Conservation (phyloP, 2,113 vertebrate species). For the Planiliza haematocheilus region DNA sequence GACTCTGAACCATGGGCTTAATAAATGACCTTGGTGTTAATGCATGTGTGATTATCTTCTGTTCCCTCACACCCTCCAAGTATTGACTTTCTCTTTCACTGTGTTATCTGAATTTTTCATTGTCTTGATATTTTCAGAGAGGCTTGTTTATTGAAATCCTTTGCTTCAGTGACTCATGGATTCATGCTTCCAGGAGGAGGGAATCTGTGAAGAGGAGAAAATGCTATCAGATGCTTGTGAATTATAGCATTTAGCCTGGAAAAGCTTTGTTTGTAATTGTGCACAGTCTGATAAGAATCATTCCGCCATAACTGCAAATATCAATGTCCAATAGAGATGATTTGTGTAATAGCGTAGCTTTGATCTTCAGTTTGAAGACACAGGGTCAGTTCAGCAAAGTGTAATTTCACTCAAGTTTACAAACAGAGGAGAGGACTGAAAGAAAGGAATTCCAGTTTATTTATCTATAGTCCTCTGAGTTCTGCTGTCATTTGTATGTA, state of each 20-base stretch:
- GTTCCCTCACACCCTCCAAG: conserved; percentile 39
- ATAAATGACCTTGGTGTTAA: conserved; percentile 69
- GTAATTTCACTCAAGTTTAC: too few relatives aligned
- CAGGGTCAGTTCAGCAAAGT: too few relatives aligned
- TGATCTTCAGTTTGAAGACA: too few relatives aligned
- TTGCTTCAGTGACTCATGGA: conserved; percentile 34
- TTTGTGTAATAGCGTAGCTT: too few relatives aligned
- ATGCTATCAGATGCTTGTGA: conserved; percentile 18
- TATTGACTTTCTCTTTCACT: conserved; percentile 48
- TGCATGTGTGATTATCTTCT: conserved; percentile 43
- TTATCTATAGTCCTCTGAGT: too few relatives aligned
- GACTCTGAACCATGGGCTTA: conserved; percentile 43
- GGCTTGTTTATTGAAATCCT: conserved; percentile 58
- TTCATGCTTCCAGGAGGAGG: conserved; percentile 4
- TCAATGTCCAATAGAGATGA: background rate
- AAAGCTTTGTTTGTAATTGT: too few relatives aligned
- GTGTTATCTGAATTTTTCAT: conserved; percentile 64
- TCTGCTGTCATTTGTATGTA: too few relatives aligned
- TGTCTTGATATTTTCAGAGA: conserved; percentile 65
- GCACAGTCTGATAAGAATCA: too few relatives aligned
- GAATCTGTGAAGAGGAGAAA: conserved; percentile 2
- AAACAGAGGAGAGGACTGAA: too few relatives aligned
- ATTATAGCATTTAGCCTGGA: background rate
- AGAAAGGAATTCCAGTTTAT: too few relatives aligned
- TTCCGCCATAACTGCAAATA: conserved; percentile 2